phyloP scores from a whole-genome alignment of 2,888 invertebrate genomes.

The Dyspetes luteomarginatus region DNA sequence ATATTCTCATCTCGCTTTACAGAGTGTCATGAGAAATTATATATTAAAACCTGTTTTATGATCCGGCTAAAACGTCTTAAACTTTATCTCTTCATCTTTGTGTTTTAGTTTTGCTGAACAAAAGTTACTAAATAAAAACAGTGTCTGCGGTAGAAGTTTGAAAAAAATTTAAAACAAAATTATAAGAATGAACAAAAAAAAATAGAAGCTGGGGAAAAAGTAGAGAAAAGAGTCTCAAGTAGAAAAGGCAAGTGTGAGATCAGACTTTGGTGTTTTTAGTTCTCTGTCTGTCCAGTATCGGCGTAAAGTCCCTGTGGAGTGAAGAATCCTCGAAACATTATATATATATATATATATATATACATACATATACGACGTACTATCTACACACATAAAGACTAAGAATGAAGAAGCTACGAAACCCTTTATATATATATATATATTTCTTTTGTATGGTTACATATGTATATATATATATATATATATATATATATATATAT shows the following conservation, averaged over 20 bases:
- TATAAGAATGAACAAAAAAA: not conserved
- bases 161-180: not conserved
- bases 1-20: constrained; percentile 39
- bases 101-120: not conserved
- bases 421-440: too few species aligned
- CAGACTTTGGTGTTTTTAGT: constrained; percentile 28
- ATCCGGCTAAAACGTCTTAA: constrained; percentile 44
- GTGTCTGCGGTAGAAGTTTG: not conserved
- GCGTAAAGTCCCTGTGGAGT: constrained; percentile 38
- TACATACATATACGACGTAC: not conserved
- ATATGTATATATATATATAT: too few species aligned
- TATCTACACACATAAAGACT: not conserved
- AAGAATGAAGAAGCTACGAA: constrained; percentile 45
- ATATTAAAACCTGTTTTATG: constrained; percentile 63
- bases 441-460: too few species aligned
- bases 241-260: constrained; percentile 29
- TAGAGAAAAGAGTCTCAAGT: constrained; percentile 4
- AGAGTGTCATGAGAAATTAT: constrained; percentile 53
- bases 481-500: too few species aligned
- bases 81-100: constrained; percentile 36
- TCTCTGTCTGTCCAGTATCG: constrained; percentile 38
- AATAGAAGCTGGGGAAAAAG: not conserved
- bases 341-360: not conserved
- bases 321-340: not conserved
- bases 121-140: too few species aligned